Evolutionary conservation across 2,888 invertebrate genomes (phyloP), one percentile per base, ranked within the genome.

Genomic region (Cremastobaeus sp.): DNA sequence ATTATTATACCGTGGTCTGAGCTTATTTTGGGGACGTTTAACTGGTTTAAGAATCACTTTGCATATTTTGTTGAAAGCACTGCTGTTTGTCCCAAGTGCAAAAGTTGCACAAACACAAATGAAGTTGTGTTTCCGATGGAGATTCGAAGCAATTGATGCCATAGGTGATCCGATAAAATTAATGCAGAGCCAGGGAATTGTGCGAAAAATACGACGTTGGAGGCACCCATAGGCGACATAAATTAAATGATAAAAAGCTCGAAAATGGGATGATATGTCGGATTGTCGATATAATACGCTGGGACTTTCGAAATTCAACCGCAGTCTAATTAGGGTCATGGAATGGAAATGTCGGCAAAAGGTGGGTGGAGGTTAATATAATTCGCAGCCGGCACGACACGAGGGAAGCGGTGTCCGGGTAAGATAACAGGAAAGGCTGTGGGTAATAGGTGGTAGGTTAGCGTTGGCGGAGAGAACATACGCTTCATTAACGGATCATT

Each of bases 401-500:
- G 76, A 76, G 82, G 78, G 76, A 72, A 83, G 78, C 81, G 85
- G 84, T 85, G 86, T 86, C 83, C 84, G 84, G 84, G 84, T 85
- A 87, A 87, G 87, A 85, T 84, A 84, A 85, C 86, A 83, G 82
- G 82, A 84, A 85, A 84, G 84, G 86, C 83, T 86, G 83, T 81
- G 84, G 83, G 85, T 86, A 85, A 85, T 86, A 85, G 86, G 84
- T 80, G 83, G 82, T 81, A 81, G 81, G 79, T 81, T 80, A 76
- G 75, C 75, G 70, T 43, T 54, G 66, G 78, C 73, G 78, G 78
- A 78, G 72, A 76, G 85, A 86, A 87, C 87, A 87, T 87, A 87
- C 87, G 87, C 86, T 87, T 87, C 87, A 87, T 87, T 87, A 87
- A 87, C 86, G 87, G 87, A 87, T 87, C 86, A 87, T 87, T 87